Evolutionary conservation across 1,140 invertebrate genomes (phyloP).

Genomic region (Microplitis demolitor): DNA sequence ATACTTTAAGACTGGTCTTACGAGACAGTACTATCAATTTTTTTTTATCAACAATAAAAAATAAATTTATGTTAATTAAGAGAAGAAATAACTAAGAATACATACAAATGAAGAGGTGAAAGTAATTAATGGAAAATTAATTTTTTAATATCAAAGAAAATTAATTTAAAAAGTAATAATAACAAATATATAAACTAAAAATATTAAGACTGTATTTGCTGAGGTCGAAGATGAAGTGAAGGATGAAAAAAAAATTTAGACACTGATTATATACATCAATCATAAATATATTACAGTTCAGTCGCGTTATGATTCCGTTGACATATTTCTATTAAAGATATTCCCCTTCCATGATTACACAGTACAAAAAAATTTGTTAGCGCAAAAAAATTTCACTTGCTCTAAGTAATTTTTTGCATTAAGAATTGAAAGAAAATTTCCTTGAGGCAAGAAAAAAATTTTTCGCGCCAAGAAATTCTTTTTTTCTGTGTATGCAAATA

Average conservation of each 20-base stretch:
- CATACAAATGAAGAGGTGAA: neutral
- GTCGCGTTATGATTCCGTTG: neutral
- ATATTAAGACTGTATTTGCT: constrained; percentile 4
- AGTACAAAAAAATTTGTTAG: too few relatives aligned
- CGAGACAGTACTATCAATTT: too few relatives aligned
- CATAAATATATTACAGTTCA: neutral
- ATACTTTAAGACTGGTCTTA: constrained; percentile 22
- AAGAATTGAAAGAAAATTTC: neutral
- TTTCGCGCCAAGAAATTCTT: too few relatives aligned
- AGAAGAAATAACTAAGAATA: neutral
- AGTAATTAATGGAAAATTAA: constrained; percentile 1
- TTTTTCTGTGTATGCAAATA: too few relatives aligned
- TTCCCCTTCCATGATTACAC: too few relatives aligned
- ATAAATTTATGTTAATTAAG: neutral
- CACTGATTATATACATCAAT: too few relatives aligned
- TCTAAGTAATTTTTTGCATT: neutral
- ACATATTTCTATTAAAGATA: too few relatives aligned
- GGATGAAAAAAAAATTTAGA: neutral
- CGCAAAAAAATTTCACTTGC: too few relatives aligned
- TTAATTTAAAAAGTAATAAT: neutral
- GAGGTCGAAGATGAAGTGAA: neutral
- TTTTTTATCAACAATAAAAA: neutral
- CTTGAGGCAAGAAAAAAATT: too few relatives aligned
- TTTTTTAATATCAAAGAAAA: neutral
- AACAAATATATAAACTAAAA: neutral